Percentiles rank a stretch among this genome's conserved stretches.
These are phyloP conservation scores for Motacilla alba DNA, from an alignment of 2,113 vertebrate species.

Conservation along the genomic window DNA sequence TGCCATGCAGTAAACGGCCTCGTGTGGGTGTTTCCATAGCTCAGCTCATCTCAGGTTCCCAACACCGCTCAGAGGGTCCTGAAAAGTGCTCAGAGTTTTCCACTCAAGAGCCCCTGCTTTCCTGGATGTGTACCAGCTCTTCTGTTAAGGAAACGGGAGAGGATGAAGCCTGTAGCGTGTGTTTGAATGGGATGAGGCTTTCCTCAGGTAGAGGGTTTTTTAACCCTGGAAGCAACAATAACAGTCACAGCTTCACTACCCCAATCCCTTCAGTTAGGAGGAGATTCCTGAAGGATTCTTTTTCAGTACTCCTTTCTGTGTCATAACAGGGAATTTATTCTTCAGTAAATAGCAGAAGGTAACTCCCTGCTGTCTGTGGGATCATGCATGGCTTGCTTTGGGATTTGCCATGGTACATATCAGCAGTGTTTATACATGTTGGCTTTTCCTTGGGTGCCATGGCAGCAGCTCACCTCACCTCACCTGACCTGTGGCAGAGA, in stretches of 20 bases:
- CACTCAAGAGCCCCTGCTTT: background rate
- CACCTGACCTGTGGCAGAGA: background rate
- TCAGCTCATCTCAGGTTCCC: background rate
- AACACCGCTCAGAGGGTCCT: rapidly evolving
- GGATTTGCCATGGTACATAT: background rate
- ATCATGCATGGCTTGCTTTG: background rate
- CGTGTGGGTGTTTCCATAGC: background rate
- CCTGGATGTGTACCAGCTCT: rapidly evolving
- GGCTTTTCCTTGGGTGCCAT: background rate
- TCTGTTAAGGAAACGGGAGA: rapidly evolving
- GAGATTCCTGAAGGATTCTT: background rate
- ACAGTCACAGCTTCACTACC: background rate
- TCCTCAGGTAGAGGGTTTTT: background rate
- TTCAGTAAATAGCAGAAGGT: background rate
- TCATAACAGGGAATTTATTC: background rate
- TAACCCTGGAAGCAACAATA: background rate
- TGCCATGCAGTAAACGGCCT: rapidly evolving
- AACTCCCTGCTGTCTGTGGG: background rate
- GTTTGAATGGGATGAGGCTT: background rate
- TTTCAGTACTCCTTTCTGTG: background rate
- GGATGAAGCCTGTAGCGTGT: background rate
- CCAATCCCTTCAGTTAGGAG: background rate
- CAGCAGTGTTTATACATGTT: background rate
- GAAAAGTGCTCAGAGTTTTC: background rate
- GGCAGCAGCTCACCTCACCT: background rate